phyloP scores from a whole-genome alignment of 2,797 vertebrate genomes.

The Otolemur crassicaudatus region DNA sequence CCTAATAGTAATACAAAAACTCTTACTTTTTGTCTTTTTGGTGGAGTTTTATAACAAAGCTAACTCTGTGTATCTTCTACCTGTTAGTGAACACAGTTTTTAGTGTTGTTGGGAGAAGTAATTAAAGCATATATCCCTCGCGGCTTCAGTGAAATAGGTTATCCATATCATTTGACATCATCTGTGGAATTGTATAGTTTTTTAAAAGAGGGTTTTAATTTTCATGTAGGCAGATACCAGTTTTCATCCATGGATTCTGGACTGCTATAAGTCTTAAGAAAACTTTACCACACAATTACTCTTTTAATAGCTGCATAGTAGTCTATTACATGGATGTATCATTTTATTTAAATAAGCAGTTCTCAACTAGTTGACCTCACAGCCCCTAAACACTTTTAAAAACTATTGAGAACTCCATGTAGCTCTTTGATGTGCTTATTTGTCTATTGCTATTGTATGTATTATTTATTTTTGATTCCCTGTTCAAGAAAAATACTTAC shows the following conservation, averaged over 20 bases:
- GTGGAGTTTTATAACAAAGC: not conserved
- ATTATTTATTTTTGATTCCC: too few relatives aligned
- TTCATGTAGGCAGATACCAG: not conserved
- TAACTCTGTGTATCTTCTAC: not conserved
- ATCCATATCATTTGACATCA: not conserved
- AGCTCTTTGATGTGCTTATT: not conserved
- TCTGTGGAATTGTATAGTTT: not conserved
- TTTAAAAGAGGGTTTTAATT: not conserved
- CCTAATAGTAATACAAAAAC: not conserved
- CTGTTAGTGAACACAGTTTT: not conserved
- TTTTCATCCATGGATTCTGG: not conserved
- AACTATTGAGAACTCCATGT: not conserved
- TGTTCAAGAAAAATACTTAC: not conserved
- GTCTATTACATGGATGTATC: not conserved
- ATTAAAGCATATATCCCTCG: not conserved
- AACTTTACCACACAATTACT: not conserved
- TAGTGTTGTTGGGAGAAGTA: not conserved
- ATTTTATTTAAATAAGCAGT: not conserved
- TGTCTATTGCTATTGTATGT: not conserved
- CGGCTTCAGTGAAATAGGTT: not conserved
- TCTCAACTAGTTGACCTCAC: not conserved
- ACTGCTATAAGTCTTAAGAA: conserved; percentile 17
- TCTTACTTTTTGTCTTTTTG: not conserved
- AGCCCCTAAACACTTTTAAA: not conserved
- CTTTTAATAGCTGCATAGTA: not conserved